Percentiles rank a stretch among this genome's conserved stretches.
These are phyloP conservation scores for Cossypha caffra DNA, from an alignment of 2,797 vertebrate genomes.

Conservation along the genomic window DNA sequence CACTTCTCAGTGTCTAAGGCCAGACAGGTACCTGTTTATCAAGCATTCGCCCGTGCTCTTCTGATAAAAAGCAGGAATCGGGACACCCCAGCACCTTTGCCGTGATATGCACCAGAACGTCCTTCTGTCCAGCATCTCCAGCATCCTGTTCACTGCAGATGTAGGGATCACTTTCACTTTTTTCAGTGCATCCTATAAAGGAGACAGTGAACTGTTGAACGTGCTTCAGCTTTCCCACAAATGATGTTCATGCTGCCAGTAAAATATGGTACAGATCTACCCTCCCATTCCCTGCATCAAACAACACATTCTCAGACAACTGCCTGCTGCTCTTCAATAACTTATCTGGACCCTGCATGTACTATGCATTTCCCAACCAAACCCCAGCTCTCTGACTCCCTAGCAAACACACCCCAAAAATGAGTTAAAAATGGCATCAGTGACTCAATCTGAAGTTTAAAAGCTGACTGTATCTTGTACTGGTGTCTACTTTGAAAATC, in stretches of 20 bases:
- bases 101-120: constrained; percentile 98
- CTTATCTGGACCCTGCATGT: rapidly evolving
- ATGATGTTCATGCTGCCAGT: not conserved
- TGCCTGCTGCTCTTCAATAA: not conserved
- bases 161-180: constrained; percentile 90
- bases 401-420: not conserved
- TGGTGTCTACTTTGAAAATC: not conserved
- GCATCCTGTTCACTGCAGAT: constrained; percentile 84
- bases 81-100: constrained; percentile 94
- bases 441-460: not conserved
- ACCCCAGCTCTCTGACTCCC: not conserved
- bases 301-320: not conserved
- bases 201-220: not conserved
- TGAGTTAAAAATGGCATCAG: not conserved
- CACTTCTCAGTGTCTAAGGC: not conserved
- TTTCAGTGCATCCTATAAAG: constrained; percentile 86
- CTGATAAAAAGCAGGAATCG: constrained; percentile 94
- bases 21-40: constrained; percentile 85
- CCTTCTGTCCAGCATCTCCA: constrained; percentile 88
- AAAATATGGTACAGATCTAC: not conserved
- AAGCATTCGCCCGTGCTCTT: constrained; percentile 87
- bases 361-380: not conserved
- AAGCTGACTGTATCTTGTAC: not conserved
- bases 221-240: not conserved
- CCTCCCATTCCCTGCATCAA: not conserved